Conservation (phyloP, 2,797 vertebrate species). For the Chelon auratus region DNA sequence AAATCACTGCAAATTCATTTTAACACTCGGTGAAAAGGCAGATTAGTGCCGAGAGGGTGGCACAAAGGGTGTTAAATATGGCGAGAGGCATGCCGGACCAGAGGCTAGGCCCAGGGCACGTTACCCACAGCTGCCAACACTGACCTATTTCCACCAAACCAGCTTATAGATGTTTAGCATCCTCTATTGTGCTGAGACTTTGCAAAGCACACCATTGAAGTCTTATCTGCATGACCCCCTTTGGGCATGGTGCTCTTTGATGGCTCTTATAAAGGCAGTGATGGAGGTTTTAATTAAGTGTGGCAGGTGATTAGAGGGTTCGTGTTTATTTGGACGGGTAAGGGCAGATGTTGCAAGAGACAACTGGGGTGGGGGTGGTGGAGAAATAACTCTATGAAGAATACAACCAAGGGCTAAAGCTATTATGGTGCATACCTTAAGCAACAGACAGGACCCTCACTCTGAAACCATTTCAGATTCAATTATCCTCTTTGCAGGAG, state of each 20-base stretch:
- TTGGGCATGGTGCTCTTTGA: constrained; percentile 81
- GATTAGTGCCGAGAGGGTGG: constrained; percentile 87
- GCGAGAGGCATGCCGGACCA: constrained; percentile 84
- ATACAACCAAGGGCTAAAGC: constrained; percentile 88
- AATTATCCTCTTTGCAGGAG: constrained; percentile 86
- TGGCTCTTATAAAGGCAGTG: constrained; percentile 87
- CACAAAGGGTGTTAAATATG: constrained; percentile 90
- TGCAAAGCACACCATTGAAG: constrained; percentile 86
- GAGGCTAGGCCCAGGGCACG: constrained; percentile 84
- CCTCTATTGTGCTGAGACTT: constrained; percentile 84
- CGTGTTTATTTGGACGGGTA: constrained; percentile 84
- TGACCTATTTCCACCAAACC: constrained; percentile 85
- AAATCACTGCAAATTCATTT: constrained; percentile 93
- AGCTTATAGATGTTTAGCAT: constrained; percentile 88
- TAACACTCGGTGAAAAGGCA: constrained; percentile 93
- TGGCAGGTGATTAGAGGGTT: constrained; percentile 91
- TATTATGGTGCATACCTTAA: constrained; percentile 80
- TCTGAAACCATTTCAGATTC: constrained; percentile 86
- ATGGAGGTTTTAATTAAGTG: constrained; percentile 94
- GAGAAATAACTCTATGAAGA: constrained; percentile 83
- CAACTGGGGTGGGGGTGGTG: constrained; percentile 61
- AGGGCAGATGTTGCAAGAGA: constrained; percentile 93
- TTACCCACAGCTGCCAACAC: constrained; percentile 91
- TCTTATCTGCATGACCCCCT: constrained; percentile 87
- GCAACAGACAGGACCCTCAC: constrained; percentile 71